Base-by-base conservation (phyloP, 2,797 vertebrate species). In the Amniataba percoides region DNA sequence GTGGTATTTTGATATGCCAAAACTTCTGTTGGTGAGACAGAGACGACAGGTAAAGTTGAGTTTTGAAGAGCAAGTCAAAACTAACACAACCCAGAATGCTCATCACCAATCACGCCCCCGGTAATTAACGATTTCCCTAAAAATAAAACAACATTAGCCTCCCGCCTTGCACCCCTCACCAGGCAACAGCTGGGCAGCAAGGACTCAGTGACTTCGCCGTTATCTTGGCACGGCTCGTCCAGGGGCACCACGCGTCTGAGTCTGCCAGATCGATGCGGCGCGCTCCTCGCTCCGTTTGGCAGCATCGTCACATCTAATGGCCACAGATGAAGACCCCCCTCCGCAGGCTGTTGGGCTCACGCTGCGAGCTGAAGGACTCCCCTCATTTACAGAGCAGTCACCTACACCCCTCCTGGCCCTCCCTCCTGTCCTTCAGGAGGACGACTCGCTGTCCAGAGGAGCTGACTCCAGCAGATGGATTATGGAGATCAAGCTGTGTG, bases 91-190 rank as follows among this genome's bases (percentile, higher is more conserved):
- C 65, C 59, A 53, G 63, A 79, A 63, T 23, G 56, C 77, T 75
- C 76, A 36, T 77, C 73, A 86, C 81, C 77, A 78, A 83, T 84
- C 69, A 72, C 23, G 49, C 61, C 78, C 45, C 49, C 15, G 36
- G 85, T 94, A 92, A 95, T 94, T 94, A 93, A 94, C 82, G 81
- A 86, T 91, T 89, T 80, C 86, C 87, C 94, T 95, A 94, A 94
- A 95, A 95, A 95, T 95, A 95, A 95, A 95, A 85, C 84, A 74
- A 89, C 91, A 93, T 95, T 96, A 95, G 90, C 94, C 94, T 91
- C 92, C 91, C 31, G 85, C 92, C 83, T 83, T 56, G 85, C 69
- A 75, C 82, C 89, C 78, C 93, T 93, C 56, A 43, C 88, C 90
- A 90, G 85, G 91, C 87, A 89, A 80, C 92, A 94, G 91, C 93